phyloP scores from a whole-genome alignment of 2,797 vertebrate species.

The Pseudocheirus occidentalis region DNA sequence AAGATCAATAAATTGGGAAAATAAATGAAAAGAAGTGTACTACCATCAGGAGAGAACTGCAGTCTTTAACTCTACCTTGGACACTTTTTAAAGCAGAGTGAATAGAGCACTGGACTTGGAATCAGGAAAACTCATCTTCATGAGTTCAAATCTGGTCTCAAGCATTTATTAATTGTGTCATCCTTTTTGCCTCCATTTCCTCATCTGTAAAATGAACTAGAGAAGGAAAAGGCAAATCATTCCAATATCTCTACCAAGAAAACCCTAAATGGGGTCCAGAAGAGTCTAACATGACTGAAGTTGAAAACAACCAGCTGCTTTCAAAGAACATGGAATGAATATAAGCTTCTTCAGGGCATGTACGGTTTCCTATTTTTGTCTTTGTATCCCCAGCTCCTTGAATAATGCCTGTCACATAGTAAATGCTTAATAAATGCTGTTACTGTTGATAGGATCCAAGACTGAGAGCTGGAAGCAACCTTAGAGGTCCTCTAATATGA shows the following conservation, averaged over 20 bases:
- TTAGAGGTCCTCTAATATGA: background rate
- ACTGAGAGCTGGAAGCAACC: background rate
- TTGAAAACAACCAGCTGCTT: background rate
- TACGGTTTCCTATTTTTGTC: background rate
- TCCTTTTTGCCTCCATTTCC: background rate
- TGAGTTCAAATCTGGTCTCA: background rate
- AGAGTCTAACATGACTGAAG: background rate
- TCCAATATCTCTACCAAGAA: background rate
- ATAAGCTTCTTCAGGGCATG: background rate
- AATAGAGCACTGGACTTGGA: background rate
- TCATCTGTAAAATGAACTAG: background rate
- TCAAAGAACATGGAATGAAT: background rate
- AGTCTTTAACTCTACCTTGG: background rate
- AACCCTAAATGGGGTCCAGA: background rate
- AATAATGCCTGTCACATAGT: background rate
- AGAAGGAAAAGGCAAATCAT: background rate
- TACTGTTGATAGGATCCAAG: background rate
- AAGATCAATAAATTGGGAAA: conserved; percentile 16
- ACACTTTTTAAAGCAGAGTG: background rate
- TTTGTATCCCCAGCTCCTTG: background rate
- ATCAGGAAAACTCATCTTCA: background rate
- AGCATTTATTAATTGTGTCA: background rate
- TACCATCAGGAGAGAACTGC: background rate
- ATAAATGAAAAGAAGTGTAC: background rate
- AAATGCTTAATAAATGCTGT: background rate